Evolutionary conservation across 2,797 vertebrate genomes (phyloP), one percentile per base, ranked within the genome.

Genomic region (Siniperca obscura): DNA sequence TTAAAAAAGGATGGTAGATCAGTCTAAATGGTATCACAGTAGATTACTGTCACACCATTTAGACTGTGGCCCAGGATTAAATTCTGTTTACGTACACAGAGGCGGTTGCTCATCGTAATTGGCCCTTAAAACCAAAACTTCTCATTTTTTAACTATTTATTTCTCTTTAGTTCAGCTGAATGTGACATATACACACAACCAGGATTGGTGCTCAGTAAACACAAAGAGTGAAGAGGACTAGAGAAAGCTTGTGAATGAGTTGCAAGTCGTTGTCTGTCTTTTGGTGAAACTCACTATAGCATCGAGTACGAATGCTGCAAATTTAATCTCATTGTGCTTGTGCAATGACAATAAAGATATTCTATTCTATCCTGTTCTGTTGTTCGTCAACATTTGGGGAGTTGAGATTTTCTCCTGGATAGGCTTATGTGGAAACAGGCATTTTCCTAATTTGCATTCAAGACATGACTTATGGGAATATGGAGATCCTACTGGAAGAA

Each of bases 361-460:
- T 36, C 36, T 36, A 5, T 36, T 36, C 36, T 36, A 3, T 4
- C 21, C 17, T 53, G 78, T 85, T 30, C 30, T 30, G 16, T 4
- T 50, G 5, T 53, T n/a, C n/a, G 78, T 85, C 81, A 81, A 79
- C 84, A 87, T 76, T 71, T 68, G 75, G 52, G 55, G 69, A 74
- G 77, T 80, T 75, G 76, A 80, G 25, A 72, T 86, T 52, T 74
- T 61, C 48, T 84, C 74, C 87, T 82, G 68, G 74, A 87, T 40
- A 80, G 78, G 74, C 66, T 86, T 86, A 80, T 87, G 82, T 87
- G 65, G 90, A 70, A 88, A 86, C 82, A 30, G 2, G 52, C 52
- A 72, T 78, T 65, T 78, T 40, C 21, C 68, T 55, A 30, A 21
- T 53, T 85, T 75, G 77, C 82, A 74, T 73, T 38, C 74, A 59